phyloP scores from a whole-genome alignment of 2,888 invertebrate species.

The Abrostola triplasia region DNA sequence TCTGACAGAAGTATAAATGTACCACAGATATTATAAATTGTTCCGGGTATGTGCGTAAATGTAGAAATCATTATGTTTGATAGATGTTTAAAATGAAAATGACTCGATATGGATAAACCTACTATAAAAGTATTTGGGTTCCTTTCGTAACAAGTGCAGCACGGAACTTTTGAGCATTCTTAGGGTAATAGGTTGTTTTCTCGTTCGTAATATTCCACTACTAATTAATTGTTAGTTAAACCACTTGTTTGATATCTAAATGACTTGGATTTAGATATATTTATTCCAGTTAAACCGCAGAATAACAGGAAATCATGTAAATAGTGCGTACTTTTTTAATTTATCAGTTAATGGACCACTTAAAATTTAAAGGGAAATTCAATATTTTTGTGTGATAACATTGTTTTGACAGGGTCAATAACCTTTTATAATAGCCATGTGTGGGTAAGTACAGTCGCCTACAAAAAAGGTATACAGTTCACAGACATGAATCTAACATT shows the following conservation, averaged over 20 bases:
- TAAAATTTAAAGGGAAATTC: slow-evolving; percentile 3
- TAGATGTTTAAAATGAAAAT: too few relatives aligned
- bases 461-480: neutral
- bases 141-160: too few relatives aligned
- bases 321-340: slow-evolving; percentile 1
- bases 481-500: too few relatives aligned
- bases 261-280: neutral
- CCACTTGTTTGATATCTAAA: neutral
- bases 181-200: too few relatives aligned
- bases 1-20: slow-evolving; percentile 32
- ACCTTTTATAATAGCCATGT: slow-evolving; percentile 6
- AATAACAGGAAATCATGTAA: slow-evolving; percentile 2
- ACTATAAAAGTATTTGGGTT: too few relatives aligned
- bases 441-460: neutral
- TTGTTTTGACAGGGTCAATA: slow-evolving; percentile 14
- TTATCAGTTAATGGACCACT: slow-evolving; percentile 2
- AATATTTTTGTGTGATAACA: slow-evolving; percentile 10
- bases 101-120: too few relatives aligned
- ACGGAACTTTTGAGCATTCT: too few relatives aligned
- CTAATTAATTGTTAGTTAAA: neutral
- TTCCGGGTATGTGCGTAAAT: neutral
- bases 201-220: neutral
- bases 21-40: slow-evolving; percentile 21
- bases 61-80: neutral
- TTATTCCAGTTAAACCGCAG: neutral